phyloP scores from a whole-genome alignment of 2,888 invertebrate species.

The Subacronicta megacephala region DNA sequence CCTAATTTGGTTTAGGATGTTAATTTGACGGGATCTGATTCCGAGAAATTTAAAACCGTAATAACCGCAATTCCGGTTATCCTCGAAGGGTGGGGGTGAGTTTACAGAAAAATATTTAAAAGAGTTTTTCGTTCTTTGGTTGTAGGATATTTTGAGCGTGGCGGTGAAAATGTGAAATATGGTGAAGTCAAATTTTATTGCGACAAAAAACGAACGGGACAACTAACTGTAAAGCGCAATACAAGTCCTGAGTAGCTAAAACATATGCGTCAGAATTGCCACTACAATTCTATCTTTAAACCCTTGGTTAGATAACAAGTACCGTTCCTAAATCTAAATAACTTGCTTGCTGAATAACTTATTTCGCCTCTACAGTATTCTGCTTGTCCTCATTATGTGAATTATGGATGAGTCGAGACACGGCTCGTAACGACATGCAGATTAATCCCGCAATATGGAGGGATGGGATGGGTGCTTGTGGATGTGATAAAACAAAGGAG shows the following conservation, averaged over 20 bases:
- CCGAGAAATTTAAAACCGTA: conserved; percentile 10
- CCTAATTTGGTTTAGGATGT: not conserved
- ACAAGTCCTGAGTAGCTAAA: too few species aligned
- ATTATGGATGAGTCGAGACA: conserved; percentile 86
- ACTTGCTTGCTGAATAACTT: conserved; percentile 52
- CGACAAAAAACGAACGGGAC: too few species aligned
- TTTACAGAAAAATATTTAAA: too few species aligned
- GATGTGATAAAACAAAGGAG: conserved; percentile 61
- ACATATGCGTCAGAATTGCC: too few species aligned
- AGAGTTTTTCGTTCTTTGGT: too few species aligned
- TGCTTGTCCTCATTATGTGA: conserved; percentile 81
- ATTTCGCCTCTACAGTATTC: conserved; percentile 62
- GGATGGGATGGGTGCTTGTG: conserved; percentile 27
- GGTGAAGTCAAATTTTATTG: too few species aligned
- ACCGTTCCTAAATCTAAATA: conserved; percentile 42
- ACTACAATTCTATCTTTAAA: too few species aligned
- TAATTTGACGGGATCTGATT: conserved; percentile 21
- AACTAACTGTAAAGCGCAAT: too few species aligned
- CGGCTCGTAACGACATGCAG: conserved; percentile 84
- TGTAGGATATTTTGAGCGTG: too few species aligned
- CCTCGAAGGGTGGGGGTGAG: too few species aligned
- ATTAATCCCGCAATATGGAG: conserved; percentile 78
- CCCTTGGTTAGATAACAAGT: too few species aligned
- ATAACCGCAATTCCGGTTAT: not conserved
- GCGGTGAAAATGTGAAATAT: too few species aligned